Base-by-base conservation (phyloP, 2,113 vertebrate genomes). In the Speoplatyrhinus poulsoni region DNA sequence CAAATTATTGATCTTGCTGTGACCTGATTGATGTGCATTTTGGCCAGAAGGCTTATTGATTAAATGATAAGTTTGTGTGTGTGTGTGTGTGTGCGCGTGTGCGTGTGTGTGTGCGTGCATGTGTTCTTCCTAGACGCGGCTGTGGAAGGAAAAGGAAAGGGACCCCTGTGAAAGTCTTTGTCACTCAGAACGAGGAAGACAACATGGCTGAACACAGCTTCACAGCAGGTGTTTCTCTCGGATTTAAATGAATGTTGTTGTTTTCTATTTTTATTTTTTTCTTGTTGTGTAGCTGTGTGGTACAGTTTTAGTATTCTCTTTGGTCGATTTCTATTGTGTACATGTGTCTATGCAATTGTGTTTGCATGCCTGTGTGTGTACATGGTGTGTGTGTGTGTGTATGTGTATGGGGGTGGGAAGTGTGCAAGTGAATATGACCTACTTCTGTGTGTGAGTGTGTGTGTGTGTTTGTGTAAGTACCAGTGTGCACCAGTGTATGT, bases 121-220 rank as follows among this genome's bases (percentile, higher is more conserved):
- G 58, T 9, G 58, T 71, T 79, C 67, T 77, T 53, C 50, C 10
- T 82, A 94, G 93, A 65, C 92, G 92, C 4, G 93, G 92, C 49
- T 93, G 90, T 89, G 92, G 93, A 67, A 91, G 92, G 65, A 94
- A 94, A 80, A 87, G 93, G 75, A 94, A 94, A 86, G 92, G 92
- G 50, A 94, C 92, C 17, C 93, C 33, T 48, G 12, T 67, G 15
- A 94, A 94, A 89, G 91, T 94, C 60, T 93, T 93, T 76, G 84
- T 92, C 69, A 86, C 90, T 54, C 86, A 92, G 72, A 85, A 89
- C 6, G 91, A 93, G 48, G 91, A 93, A 60, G 93, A 94, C 81
- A 88, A 84, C 61, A 75, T 82, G 72, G 75, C 87, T 60, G 93
- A 91, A 75, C 89, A 88, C 79, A 88, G 79, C 82, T 86, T 81